Conservation (phyloP, 2,888 invertebrate species). For the Polia nebulosa region DNA sequence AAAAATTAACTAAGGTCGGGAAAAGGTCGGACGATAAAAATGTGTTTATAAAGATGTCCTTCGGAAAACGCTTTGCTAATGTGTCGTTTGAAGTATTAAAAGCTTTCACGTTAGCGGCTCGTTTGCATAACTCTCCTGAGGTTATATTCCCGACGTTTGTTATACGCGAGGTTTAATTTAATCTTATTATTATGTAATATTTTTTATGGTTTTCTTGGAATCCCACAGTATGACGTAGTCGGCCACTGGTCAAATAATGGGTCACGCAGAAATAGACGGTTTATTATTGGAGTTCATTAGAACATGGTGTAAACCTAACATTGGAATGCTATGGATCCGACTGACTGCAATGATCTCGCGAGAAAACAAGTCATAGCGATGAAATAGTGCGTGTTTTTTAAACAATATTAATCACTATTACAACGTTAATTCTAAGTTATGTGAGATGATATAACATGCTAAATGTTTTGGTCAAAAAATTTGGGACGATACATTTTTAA, state of each 20-base stretch:
- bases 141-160: constrained; percentile 68
- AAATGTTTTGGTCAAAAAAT: constrained; percentile 45
- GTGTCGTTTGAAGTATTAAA: constrained; percentile 78
- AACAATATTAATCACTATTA: constrained; percentile 33
- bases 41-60: constrained; percentile 69
- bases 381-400: constrained; percentile 16
- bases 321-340: constrained; percentile 72
- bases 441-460: constrained; percentile 53
- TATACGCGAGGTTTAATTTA: constrained; percentile 69
- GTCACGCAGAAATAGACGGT: constrained; percentile 84
- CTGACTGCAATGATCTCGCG: constrained; percentile 33
- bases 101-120: constrained; percentile 78
- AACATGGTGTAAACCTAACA: constrained; percentile 76
- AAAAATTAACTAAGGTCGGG: constrained; percentile 66
- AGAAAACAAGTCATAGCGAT: constrained; percentile 4
- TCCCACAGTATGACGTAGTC: constrained; percentile 75
- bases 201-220: constrained; percentile 82
- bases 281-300: constrained; percentile 84
- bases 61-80: constrained; percentile 71
- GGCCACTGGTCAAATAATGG: constrained; percentile 81
- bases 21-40: constrained; percentile 66
- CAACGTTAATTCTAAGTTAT: constrained; percentile 21
- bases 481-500: constrained; percentile 57
- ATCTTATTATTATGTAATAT: constrained; percentile 82
- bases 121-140: constrained; percentile 77